A percentile compares a stretch with the other conserved stretches of the same genome.
Evolutionary conservation across 2,797 vertebrate species (phyloP).

Genomic region (Acanthurus tractus): DNA sequence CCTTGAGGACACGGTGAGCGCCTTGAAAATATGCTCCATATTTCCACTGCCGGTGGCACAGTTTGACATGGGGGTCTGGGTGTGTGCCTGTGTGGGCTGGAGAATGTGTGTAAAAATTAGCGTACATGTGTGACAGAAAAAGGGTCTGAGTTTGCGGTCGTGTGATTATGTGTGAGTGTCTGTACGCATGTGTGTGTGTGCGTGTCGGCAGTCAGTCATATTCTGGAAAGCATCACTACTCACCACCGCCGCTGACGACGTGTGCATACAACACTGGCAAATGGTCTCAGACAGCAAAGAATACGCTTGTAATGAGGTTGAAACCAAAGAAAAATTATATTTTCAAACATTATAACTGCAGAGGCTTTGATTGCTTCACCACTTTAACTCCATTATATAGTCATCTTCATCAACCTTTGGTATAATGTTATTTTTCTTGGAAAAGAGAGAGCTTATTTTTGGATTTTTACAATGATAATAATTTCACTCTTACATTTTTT

Average conservation of each 20-base stretch:
- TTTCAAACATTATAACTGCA: conserved; percentile 57
- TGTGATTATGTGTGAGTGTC: conserved; percentile 66
- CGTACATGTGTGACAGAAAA: conserved; percentile 70
- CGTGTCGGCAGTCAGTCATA: conserved; percentile 71
- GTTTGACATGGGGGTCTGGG: conserved; percentile 48
- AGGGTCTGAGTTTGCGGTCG: conserved; percentile 58
- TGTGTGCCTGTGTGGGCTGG: conserved; percentile 60
- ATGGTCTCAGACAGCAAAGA: conserved; percentile 68
- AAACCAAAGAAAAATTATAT: conserved; percentile 57
- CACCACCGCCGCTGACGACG: conserved; percentile 72
- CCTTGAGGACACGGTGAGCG: conserved; percentile 48
- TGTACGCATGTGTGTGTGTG: conserved; percentile 42
- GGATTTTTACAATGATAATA: conserved; percentile 3
- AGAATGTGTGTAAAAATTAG: conserved; percentile 71
- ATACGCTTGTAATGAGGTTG: conserved; percentile 61
- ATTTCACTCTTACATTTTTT: conserved; percentile 20
- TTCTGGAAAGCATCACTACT: conserved; percentile 82
- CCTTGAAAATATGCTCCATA: conserved; percentile 54
- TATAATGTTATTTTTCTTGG: conserved; percentile 34
- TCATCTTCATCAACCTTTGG: conserved; percentile 20
- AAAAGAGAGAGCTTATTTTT: conserved; percentile 22
- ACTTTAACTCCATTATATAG: conserved; percentile 23
- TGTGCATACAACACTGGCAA: conserved; percentile 60
- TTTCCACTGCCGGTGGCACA: conserved; percentile 57
- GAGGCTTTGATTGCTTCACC: conserved; percentile 55